Percentiles rank a stretch among this genome's conserved stretches.
Conservation (phyloP, 2,113 vertebrate species). For the Martes martes region DNA sequence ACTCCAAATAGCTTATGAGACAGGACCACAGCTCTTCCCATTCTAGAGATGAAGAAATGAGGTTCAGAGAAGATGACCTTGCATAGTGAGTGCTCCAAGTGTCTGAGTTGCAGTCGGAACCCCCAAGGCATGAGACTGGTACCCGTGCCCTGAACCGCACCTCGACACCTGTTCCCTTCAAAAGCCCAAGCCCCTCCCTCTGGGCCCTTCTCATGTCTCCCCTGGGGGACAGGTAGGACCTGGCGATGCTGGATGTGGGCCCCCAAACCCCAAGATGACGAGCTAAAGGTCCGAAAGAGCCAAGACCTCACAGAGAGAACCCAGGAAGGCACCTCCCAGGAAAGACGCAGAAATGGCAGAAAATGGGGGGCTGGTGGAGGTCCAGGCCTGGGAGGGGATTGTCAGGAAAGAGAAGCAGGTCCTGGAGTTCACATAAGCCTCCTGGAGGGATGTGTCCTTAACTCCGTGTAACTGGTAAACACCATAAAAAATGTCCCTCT, state of each 20-base stretch:
- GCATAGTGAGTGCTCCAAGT: neutral
- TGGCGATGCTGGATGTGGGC: neutral
- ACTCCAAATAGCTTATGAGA: neutral
- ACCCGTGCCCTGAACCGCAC: accelerated
- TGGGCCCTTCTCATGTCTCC: too few species aligned
- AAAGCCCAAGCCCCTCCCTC: neutral
- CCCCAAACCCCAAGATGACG: neutral
- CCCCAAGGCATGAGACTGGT: neutral
- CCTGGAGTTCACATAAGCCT: neutral
- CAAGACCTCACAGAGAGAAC: neutral
- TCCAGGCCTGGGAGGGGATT: accelerated
- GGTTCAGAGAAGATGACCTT: neutral
- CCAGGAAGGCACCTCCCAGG: neutral
- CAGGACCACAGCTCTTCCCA: neutral
- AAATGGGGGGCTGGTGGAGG: neutral
- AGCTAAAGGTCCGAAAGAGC: neutral
- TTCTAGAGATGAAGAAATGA: neutral
- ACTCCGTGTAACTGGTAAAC: neutral
- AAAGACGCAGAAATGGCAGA: neutral
- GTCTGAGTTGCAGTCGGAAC: neutral
- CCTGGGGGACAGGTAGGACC: too few species aligned
- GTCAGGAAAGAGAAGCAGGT: neutral
- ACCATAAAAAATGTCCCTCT: neutral
- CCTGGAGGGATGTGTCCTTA: neutral
- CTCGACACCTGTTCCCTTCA: neutral